phyloP scores from a whole-genome alignment of 2,888 invertebrate species.

The Caenorhabditis zanzibari region DNA sequence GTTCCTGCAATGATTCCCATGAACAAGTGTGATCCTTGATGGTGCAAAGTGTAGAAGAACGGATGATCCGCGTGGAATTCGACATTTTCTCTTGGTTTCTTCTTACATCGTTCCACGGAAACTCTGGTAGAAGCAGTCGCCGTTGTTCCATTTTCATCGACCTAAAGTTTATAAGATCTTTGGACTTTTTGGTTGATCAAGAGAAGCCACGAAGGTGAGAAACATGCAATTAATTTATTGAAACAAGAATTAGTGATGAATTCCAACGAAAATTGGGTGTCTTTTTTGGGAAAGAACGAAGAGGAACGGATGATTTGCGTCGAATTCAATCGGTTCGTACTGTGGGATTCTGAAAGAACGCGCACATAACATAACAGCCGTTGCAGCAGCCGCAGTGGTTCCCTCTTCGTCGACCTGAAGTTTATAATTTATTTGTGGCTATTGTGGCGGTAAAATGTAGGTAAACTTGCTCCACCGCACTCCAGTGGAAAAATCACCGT shows the following conservation, averaged over 20 bases:
- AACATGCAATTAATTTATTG: conserved; percentile 2
- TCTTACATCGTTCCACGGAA: conserved; percentile 5
- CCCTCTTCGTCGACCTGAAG: too few species aligned
- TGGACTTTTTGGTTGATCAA: background rate
- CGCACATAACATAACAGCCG: background rate
- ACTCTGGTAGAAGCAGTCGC: background rate
- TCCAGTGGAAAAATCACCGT: too few species aligned
- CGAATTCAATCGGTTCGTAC: conserved; percentile 32
- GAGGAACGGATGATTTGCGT: conserved; percentile 47
- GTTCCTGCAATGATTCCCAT: background rate
- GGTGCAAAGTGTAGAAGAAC: background rate
- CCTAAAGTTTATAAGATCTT: conserved; percentile 50
- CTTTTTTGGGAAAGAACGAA: conserved; percentile 52
- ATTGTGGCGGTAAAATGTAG: too few species aligned
- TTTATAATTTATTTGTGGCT: too few species aligned
- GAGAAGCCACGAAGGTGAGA: too few species aligned
- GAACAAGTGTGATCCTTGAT: background rate
- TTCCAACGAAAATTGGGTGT: conserved; percentile 49
- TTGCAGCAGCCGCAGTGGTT: background rate
- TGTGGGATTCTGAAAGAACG: too few species aligned
- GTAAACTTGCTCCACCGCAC: too few species aligned
- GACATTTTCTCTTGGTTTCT: background rate
- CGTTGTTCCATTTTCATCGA: conserved; percentile 65
- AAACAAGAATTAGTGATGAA: conserved; percentile 6
- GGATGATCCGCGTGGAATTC: conserved; percentile 21